Conservation (phyloP, 1,140 invertebrate genomes). For the Brachionus manjavacas region DNA sequence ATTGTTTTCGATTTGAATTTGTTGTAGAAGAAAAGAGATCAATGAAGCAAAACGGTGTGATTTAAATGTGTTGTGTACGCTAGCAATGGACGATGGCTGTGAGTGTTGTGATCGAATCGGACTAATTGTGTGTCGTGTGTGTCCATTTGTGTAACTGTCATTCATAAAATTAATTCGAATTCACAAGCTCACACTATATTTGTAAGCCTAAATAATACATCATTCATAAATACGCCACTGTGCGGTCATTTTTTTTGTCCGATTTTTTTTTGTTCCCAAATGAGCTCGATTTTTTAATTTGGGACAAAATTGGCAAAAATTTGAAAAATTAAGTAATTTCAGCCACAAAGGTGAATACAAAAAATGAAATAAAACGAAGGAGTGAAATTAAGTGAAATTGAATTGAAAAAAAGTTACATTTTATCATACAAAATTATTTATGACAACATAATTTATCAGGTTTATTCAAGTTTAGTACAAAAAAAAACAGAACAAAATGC, state of each 20-base stretch:
- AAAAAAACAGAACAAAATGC: too few relatives aligned
- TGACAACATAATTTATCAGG: too few relatives aligned
- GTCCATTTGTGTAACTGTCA: neutral
- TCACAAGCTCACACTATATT: neutral
- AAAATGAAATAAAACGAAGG: too few relatives aligned
- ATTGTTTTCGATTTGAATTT: neutral
- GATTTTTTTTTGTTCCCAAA: neutral
- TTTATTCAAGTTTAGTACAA: too few relatives aligned
- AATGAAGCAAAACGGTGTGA: neutral
- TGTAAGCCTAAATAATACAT: neutral
- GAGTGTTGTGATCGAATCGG: neutral
- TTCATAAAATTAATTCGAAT: constrained; percentile 13
- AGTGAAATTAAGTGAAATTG: too few relatives aligned
- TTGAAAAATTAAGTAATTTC: too few relatives aligned
- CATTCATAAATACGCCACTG: neutral
- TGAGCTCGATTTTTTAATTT: neutral
- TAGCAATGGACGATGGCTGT: neutral
- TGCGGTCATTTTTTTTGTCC: neutral
- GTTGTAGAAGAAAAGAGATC: neutral
- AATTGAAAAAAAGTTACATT: too few relatives aligned
- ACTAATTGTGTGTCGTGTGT: neutral
- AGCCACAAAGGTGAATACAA: too few relatives aligned
- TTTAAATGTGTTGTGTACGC: neutral
- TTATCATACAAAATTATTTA: too few relatives aligned
- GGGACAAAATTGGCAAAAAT: neutral